Base-by-base conservation (phyloP, 2,797 vertebrate species). In the Diplodus puntazzo region DNA sequence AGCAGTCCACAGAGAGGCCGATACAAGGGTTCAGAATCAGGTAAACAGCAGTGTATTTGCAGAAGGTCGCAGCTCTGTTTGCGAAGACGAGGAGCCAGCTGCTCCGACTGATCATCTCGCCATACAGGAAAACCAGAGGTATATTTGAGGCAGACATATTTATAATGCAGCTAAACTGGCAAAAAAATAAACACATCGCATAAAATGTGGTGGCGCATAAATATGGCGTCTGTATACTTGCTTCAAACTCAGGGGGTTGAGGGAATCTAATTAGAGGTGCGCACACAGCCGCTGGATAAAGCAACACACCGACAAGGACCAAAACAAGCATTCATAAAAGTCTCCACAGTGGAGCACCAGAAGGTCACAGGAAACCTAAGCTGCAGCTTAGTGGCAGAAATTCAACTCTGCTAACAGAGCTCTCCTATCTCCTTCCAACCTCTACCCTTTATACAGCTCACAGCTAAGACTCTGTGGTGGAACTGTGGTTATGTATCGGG, bases 351-450 rank as follows among this genome's bases (percentile, higher is more conserved):
- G 23, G 80, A 80, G 76, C 73, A 86, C 77, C 23, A 43, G 84
- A 83, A 88, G 88, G 91, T 92, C 87, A 89, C 73, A 75, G 75
- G 83, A 81, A 90, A 89, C 83, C 72, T 78, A 81, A 84, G 72
- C 79, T 65, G 59, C 21, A 70, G 77, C 53, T 78, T 30, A 45
- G 79, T 60, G 83, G 84, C 81, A 85, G 25, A 80, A 78, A 75
- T 30, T 78, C 73, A 76, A 42, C 48, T 54, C 48, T 9, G 17
- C 77, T 25, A 53, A 77, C 67, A 59, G 48, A 72, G 62, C 69
- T 63, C 54, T 16, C 4, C 69, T 60, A 45, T 75, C 52, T 46
- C 43, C 63, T 48, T 25, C 71, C 27, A 60, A 39, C 73, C 46
- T n/a, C 27, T 46, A 12, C 3, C 43, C 58, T 39, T 30, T 30